A percentile compares a stretch with the other conserved stretches of the same genome.
These are phyloP conservation scores for Ctenomys sociabilis DNA, from an alignment of 2,113 vertebrate genomes.

Conservation along the genomic window DNA sequence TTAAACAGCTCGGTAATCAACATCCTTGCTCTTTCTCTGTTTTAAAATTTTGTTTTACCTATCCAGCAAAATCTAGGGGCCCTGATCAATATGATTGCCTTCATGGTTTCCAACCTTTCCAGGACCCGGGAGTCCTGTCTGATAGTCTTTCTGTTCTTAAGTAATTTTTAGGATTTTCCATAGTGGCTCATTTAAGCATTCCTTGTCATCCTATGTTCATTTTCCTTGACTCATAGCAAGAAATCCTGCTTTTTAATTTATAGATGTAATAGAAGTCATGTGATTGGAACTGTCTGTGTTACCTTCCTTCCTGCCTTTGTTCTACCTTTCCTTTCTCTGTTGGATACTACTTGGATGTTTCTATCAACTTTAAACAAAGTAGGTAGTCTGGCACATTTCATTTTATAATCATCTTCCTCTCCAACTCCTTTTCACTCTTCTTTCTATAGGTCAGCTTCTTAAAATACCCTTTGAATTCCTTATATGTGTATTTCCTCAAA, in stretches of 20 bases:
- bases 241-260: slow-evolving; percentile 1
- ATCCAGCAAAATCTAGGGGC: neutral
- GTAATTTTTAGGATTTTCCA: neutral
- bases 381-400: neutral
- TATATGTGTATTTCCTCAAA: neutral
- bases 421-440: neutral
- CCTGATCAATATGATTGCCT: neutral
- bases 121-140: neutral
- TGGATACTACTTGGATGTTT: slow-evolving; percentile 2
- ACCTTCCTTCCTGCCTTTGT: neutral
- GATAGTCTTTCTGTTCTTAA: slow-evolving; percentile 29
- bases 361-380: slow-evolving; percentile 16
- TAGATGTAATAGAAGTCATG: neutral
- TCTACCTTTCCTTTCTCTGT: neutral
- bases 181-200: neutral
- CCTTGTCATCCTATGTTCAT: neutral
- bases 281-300: neutral
- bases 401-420: neutral
- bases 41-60: neutral
- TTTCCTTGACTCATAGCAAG: neutral
- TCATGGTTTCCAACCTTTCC: slow-evolving; percentile 5
- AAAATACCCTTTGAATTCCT: neutral
- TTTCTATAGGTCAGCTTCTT: neutral
- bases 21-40: neutral
- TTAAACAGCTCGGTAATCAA: neutral